Evolutionary conservation across 2,113 vertebrate genomes (phyloP), one percentile per base, ranked within the genome.

Genomic region (Neopipo cinnamomea): DNA sequence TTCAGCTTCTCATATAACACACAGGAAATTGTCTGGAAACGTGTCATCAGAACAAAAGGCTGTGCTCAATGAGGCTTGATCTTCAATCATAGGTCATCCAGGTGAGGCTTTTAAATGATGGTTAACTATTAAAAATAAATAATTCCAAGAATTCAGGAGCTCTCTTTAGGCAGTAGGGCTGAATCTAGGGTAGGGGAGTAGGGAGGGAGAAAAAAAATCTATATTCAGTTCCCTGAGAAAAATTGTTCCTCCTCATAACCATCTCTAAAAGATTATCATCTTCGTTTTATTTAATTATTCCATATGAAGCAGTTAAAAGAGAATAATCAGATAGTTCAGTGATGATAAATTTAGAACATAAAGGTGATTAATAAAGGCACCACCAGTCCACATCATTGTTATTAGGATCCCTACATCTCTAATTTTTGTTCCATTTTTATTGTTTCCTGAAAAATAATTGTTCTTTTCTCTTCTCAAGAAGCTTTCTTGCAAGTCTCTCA

Each of bases 231-330:
- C 68, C 88, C 93, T 58, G 22, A 53, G 80, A 96, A 97, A 90
- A 97, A 97, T 55, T 70, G 56, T 93, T 97, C 86, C 41, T 94
- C 89, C 93, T 97, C 96, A 92, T 96, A 97, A 78, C 77, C 94
- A 96, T 92, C 96, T 97, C 95, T 96, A 97, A 98, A 98, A 97
- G 74, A 96, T 97, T 97, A 98, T 97, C 97, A 94, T 96, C 95
- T 97, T 90, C 72, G 84, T 98, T 97, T 97, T 97, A 97, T 98
- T 97, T 98, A 97, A 97, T 98, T 98, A 97, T 96, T 98, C 91
- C 75, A 83, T 96, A 96, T 93, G 93, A 98, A 96, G 93, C 96
- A 97, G 98, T 98, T 98, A 97, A 94, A 97, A 97, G 77, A 93
- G 74, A 94, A 96, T 95, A 94, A 98, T 96, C 96, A 96, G 68